These are phyloP conservation scores for Copidosoma aretas DNA, from an alignment of 2,888 invertebrate genomes.

Conservation along the genomic window DNA sequence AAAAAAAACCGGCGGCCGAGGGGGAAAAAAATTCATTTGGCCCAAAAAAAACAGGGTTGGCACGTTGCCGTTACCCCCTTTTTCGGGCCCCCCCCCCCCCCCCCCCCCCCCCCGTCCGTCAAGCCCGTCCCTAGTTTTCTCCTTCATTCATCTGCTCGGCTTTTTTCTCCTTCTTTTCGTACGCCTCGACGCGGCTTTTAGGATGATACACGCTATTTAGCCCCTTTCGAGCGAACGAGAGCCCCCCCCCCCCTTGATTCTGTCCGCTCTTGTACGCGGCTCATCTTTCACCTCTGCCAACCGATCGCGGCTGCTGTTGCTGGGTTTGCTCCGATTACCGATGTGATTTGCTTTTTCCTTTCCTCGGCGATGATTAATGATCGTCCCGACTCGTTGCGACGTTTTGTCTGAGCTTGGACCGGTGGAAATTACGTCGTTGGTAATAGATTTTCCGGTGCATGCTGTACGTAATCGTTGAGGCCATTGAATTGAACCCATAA, in stretches of 20 bases:
- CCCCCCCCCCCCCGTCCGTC: slow-evolving; percentile 43
- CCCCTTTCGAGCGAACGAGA: slow-evolving; percentile 4
- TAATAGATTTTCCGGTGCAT: not conserved
- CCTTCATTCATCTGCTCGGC: slow-evolving; percentile 24
- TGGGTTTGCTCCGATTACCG: not conserved
- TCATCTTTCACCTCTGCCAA: slow-evolving; percentile 13
- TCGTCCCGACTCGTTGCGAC: not conserved
- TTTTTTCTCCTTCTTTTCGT: slow-evolving; percentile 4
- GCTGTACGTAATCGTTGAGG: too few relatives aligned
- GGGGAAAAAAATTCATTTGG: slow-evolving; percentile 57
- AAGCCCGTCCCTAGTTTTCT: slow-evolving; percentile 34
- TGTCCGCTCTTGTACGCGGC: slow-evolving; percentile 15
- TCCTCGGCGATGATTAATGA: not conserved
- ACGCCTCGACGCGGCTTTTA: slow-evolving; percentile 1
- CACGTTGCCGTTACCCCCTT: slow-evolving; percentile 59
- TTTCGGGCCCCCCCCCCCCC: slow-evolving; percentile 50
- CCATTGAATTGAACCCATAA: too few relatives aligned
- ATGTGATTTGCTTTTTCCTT: not conserved
- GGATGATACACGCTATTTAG: too few relatives aligned
- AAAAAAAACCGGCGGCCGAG: slow-evolving; percentile 31
- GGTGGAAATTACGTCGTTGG: not conserved
- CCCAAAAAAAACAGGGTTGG: slow-evolving; percentile 60
- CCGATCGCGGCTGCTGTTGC: not conserved
- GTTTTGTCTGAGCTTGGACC: not conserved
- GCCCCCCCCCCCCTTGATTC: slow-evolving; percentile 27